Evolutionary conservation across 2,888 invertebrate genomes (phyloP).

Genomic region (Campopleginae sp.): DNA sequence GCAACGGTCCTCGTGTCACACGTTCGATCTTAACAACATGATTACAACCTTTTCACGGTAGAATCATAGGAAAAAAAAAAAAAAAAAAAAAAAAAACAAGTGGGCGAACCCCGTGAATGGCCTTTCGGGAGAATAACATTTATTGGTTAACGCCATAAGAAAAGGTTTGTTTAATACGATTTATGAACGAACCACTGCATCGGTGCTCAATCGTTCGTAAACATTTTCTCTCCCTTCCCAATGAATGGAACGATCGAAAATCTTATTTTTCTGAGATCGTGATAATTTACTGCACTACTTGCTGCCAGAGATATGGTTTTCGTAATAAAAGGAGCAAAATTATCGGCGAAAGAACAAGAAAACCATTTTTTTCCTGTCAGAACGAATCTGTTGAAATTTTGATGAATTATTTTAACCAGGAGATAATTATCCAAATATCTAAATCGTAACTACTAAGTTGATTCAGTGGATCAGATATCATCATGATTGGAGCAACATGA

Average conservation of each 20-base stretch:
- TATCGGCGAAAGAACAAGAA: neutral
- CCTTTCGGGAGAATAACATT: conserved; percentile 35
- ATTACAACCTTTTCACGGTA: conserved; percentile 24
- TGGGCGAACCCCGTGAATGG: conserved; percentile 15
- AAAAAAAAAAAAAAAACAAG: neutral
- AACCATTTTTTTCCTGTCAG: neutral
- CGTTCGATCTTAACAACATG: conserved; percentile 12
- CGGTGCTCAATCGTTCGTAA: conserved; percentile 6
- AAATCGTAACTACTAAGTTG: neutral
- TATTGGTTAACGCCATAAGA: conserved; percentile 9
- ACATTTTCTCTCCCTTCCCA: neutral
- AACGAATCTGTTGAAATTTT: neutral
- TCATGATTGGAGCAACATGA: neutral
- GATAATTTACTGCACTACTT: neutral
- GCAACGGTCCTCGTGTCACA: conserved; percentile 23
- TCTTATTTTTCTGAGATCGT: neutral
- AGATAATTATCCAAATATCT: neutral
- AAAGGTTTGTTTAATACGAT: neutral
- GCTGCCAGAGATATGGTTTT: neutral
- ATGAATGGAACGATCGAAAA: neutral
- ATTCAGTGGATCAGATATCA: neutral
- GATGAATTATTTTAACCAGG: neutral
- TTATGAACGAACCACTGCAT: neutral
- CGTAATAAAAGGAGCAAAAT: neutral
- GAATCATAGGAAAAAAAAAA: neutral